Evolutionary conservation across 2,797 vertebrate genomes (phyloP).

Genomic region (Spheniscus humboldti): DNA sequence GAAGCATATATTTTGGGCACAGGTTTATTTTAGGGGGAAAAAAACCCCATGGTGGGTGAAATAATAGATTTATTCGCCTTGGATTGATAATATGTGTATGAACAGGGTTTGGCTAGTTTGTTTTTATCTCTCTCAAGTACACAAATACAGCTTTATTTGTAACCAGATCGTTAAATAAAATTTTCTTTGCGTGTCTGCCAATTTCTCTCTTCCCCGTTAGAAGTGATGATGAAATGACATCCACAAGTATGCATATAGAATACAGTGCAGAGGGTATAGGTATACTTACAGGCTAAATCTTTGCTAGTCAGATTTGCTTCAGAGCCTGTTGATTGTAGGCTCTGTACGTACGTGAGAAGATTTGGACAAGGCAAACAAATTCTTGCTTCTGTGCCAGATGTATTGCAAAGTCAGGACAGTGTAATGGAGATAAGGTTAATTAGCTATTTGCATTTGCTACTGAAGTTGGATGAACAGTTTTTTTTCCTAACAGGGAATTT

Average conservation of each 20-base stretch:
- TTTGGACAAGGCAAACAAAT: not conserved
- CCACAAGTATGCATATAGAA: not conserved
- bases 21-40: fast-evolving
- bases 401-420: slow-evolving; percentile 13
- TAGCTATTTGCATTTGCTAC: slow-evolving; percentile 53
- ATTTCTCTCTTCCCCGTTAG: not conserved
- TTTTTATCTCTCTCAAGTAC: not conserved
- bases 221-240: not conserved
- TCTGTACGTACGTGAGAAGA: not conserved
- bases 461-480: slow-evolving; percentile 3
- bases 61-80: not conserved
- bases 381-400: slow-evolving; percentile 11
- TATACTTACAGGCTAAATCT: fast-evolving
- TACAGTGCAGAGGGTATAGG: not conserved
- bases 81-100: not conserved
- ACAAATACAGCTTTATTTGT: not conserved
- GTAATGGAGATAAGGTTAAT: slow-evolving; percentile 61
- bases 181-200: not conserved
- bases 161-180: not conserved
- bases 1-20: not conserved
- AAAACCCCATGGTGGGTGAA: fast-evolving
- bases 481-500: slow-evolving; percentile 11
- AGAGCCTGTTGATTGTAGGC: not conserved
- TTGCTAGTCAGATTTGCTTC: not conserved
- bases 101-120: not conserved